Base-by-base conservation (phyloP, 2,888 invertebrate genomes). In the Cerceris ruficornis region DNA sequence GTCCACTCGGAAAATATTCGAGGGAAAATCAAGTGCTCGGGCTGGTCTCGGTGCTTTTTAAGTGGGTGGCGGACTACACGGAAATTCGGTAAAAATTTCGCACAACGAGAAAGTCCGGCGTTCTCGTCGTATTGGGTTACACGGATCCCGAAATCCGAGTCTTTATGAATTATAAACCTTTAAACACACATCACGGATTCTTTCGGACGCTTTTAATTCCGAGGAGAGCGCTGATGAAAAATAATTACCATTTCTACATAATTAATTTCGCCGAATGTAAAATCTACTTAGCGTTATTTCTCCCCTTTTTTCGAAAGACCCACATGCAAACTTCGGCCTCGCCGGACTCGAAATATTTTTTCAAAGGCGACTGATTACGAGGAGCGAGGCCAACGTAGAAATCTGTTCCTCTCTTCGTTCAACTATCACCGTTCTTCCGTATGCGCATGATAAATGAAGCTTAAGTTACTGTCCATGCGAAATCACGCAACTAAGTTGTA, bases 341-440 rank as follows among this genome's bases (percentile, higher is more conserved):
- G 17, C 15, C 11, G 13, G 50, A 46, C 72, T 69, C 59, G 77
- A 77, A 79, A 77, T 73, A 83, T 80, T 77, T 83, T 80, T 83
- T 83, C 83, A 83, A 82, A 83, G 75, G 83, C 73, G 64, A 64
- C 73, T 80, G 77, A 80, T 80, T 80, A 74, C 78, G 65, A 11
- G 42, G 49, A 8, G 72, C 46, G 55, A 58, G 60, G 17, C 42
- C 64, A n/a, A 62, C 68, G 57, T 46, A 59, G 58, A 66, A 67
- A 49, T 62, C 66, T 61, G 41, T 65, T 70, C 54, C 66, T 61
- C 46, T 28, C 11, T 55, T 55, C 17, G 15, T 55, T 17, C 15
- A 11, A 52, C 28, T 50, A 57, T 42, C 50, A 49, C 7, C 65
- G 14, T 14, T 54, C 59, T n/a, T 61, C 52, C 61, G 64, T 61